Evolutionary conservation across 2,888 invertebrate genomes (phyloP).

Genomic region (Morinoia aosen): DNA sequence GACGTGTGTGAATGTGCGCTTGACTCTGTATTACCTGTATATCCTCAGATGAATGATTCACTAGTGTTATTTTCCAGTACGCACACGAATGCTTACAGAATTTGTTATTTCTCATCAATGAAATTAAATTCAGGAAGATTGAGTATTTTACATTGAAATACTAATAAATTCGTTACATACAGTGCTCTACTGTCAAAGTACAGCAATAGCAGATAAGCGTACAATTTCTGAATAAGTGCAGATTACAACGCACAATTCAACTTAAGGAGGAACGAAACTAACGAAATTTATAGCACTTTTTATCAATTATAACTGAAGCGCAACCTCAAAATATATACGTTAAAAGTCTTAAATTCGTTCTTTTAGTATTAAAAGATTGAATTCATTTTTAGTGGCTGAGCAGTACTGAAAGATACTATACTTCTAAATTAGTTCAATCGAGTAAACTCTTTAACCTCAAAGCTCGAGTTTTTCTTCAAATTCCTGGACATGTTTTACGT

Average conservation of each 20-base stretch:
- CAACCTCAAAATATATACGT: not conserved
- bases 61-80: not conserved
- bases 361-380: not conserved
- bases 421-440: not conserved
- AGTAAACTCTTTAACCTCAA: not conserved
- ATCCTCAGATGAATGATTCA: not conserved
- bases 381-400: not conserved
- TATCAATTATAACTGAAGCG: not conserved
- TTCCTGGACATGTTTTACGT: not conserved
- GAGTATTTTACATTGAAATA: not conserved
- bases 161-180: no score
- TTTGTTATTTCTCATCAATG: not conserved
- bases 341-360: not conserved
- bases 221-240: not conserved
- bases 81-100: not conserved
- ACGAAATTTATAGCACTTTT: not conserved
- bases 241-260: not conserved
- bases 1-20: not conserved
- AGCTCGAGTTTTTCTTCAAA: not conserved
- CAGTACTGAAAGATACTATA: not conserved
- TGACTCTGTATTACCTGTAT: not conserved
- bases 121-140: not conserved
- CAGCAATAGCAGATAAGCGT: not conserved
- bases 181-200: not conserved
- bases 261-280: not conserved